Evolutionary conservation across 2,797 vertebrate genomes (phyloP).

Genomic region (Mus spretus): DNA sequence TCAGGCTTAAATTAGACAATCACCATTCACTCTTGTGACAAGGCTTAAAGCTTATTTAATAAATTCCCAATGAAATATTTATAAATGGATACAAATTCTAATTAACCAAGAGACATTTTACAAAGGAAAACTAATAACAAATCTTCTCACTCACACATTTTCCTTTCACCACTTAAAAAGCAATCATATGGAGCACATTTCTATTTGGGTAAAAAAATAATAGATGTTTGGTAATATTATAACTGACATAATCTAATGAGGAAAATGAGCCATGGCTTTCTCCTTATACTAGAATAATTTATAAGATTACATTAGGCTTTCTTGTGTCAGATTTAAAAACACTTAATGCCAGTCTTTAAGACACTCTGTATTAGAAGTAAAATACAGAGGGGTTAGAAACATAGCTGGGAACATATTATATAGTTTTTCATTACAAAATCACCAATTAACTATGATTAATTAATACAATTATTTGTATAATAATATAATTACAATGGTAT

Average conservation of each 20-base stretch:
- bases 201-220: conserved; percentile 35
- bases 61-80: conserved; percentile 84
- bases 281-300: conserved; percentile 69
- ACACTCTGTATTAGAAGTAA: neutral
- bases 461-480: neutral
- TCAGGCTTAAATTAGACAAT: conserved; percentile 82
- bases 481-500: neutral
- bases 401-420: neutral
- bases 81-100: conserved; percentile 85
- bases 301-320: conserved; percentile 62
- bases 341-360: conserved; percentile 44
- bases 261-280: conserved; percentile 60
- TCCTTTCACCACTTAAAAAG: conserved; percentile 25
- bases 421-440: neutral
- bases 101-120: conserved; percentile 81
- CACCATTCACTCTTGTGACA: conserved; percentile 79
- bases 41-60: conserved; percentile 83
- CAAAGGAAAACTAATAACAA: conserved; percentile 74
- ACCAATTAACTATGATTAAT: neutral
- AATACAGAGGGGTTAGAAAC: neutral
- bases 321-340: conserved; percentile 20
- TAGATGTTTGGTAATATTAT: conserved; percentile 17
- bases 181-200: conserved; percentile 51
- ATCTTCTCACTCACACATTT: conserved; percentile 57
- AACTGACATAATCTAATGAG: conserved; percentile 19